These are phyloP conservation scores for Enteromius trimaculatus DNA, from an alignment of 2,797 vertebrate species.

Conservation along the genomic window DNA sequence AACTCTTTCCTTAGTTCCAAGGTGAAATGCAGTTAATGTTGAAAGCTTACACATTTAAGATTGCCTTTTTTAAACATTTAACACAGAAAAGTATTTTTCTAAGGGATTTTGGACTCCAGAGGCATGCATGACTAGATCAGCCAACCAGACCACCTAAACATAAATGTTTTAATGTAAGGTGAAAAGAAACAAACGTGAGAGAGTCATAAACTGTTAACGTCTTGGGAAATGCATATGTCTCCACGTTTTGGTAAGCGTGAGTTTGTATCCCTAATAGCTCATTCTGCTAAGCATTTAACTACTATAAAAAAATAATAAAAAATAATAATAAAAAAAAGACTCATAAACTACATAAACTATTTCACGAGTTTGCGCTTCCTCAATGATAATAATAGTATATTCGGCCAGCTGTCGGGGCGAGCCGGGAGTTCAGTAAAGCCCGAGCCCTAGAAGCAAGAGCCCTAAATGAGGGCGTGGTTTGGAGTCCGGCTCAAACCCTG, in stretches of 20 bases:
- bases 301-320: neutral
- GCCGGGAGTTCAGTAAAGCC: too few species aligned
- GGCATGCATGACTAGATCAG: neutral
- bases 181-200: neutral
- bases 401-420: too few species aligned
- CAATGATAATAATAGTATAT: too few species aligned
- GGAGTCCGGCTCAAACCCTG: too few species aligned
- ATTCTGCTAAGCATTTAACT: neutral
- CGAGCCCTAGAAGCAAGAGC: too few species aligned
- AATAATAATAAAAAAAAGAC: too few species aligned
- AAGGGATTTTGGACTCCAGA: slow-evolving; percentile 16
- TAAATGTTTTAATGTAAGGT: neutral
- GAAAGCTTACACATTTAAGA: neutral
- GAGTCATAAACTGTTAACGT: neutral
- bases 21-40: neutral
- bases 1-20: neutral
- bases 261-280: neutral
- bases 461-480: too few species aligned
- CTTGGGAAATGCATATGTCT: neutral
- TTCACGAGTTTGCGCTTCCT: too few species aligned
- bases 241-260: neutral
- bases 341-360: too few species aligned
- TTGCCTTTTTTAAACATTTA: slow-evolving; percentile 16
- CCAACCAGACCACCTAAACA: neutral
- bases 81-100: slow-evolving; percentile 7